Percentiles rank a stretch among this genome's conserved stretches.
These are phyloP conservation scores for Drosophila testacea DNA, from an alignment of 2,888 invertebrate species.

Conservation along the genomic window DNA sequence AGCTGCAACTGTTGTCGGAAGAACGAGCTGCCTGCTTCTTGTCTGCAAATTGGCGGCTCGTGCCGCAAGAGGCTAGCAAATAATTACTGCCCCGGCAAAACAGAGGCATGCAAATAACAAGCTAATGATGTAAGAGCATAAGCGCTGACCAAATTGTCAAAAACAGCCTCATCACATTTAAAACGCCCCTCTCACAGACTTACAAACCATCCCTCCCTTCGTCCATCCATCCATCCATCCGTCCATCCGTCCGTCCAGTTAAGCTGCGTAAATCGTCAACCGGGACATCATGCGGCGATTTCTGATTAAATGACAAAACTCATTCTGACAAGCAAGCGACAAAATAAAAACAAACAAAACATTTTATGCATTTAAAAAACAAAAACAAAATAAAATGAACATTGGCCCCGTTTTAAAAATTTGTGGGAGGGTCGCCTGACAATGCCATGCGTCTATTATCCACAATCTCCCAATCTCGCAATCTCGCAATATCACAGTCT, in stretches of 20 bases:
- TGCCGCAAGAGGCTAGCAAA: slow-evolving; percentile 62
- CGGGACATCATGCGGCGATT: slow-evolving; percentile 76
- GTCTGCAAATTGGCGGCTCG: slow-evolving; percentile 66
- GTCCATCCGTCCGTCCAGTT: background rate
- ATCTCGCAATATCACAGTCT: slow-evolving; percentile 4
- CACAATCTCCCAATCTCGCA: slow-evolving; percentile 7
- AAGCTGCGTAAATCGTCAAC: slow-evolving; percentile 31
- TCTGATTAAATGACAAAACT: slow-evolving; percentile 79
- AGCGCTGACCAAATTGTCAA: slow-evolving; percentile 79
- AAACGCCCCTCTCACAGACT: slow-evolving; percentile 38
- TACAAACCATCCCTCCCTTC: background rate
- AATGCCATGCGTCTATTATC: slow-evolving; percentile 43
- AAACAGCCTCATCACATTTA: slow-evolving; percentile 53
- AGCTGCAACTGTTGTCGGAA: slow-evolving; percentile 72
- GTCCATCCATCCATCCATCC: too few relatives aligned
- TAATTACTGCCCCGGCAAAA: slow-evolving; percentile 44
- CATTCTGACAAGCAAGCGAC: slow-evolving; percentile 30
- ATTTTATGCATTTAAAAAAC: slow-evolving; percentile 12
- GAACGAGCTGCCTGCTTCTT: background rate
- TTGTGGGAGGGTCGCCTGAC: slow-evolving; percentile 37
- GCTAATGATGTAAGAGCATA: slow-evolving; percentile 76
- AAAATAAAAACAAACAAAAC: slow-evolving; percentile 26
- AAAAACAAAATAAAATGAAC: background rate
- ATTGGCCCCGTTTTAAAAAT: slow-evolving; percentile 8
- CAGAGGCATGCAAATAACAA: slow-evolving; percentile 73